Conservation (phyloP, 2,113 vertebrate species). For the Halcyon senegalensis region DNA sequence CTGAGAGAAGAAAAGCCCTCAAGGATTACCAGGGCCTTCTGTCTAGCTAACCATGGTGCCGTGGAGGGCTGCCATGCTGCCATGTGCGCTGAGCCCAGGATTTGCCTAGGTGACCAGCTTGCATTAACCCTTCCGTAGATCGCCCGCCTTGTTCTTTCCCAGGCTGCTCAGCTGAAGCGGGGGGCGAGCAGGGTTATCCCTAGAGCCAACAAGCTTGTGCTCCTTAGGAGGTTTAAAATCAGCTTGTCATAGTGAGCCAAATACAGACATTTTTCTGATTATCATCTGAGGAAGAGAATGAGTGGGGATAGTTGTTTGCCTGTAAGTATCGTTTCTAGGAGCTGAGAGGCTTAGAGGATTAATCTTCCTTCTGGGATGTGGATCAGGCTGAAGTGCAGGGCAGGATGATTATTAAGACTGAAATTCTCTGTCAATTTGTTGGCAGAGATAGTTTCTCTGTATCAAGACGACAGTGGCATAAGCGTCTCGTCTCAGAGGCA, state of each 20-base stretch:
- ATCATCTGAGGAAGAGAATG: slow-evolving; percentile 46
- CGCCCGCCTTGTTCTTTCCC: background rate
- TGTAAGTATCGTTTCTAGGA: slow-evolving; percentile 62
- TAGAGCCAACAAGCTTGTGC: background rate
- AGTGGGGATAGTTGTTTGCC: slow-evolving; percentile 60
- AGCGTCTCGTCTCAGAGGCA: background rate
- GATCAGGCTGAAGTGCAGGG: slow-evolving; percentile 66
- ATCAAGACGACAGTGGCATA: background rate
- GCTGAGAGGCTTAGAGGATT: slow-evolving; percentile 69
- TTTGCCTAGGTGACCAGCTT: background rate
- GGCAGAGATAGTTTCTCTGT: slow-evolving; percentile 58
- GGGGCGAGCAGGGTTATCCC: background rate
- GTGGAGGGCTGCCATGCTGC: background rate
- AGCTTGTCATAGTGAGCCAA: slow-evolving; percentile 56
- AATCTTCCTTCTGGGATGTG: slow-evolving; percentile 67
- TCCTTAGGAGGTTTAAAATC: slow-evolving; percentile 42
- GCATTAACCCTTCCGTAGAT: background rate
- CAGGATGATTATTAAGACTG: slow-evolving; percentile 70
- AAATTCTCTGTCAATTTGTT: slow-evolving; percentile 68
- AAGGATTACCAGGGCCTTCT: background rate
- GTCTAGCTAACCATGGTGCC: background rate
- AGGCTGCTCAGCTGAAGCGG: background rate
- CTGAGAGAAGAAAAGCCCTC: background rate
- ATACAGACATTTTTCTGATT: slow-evolving; percentile 63
- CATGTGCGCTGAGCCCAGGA: background rate